Evolutionary conservation across 2,797 vertebrate species (phyloP).

Genomic region (Helarctos malayanus): DNA sequence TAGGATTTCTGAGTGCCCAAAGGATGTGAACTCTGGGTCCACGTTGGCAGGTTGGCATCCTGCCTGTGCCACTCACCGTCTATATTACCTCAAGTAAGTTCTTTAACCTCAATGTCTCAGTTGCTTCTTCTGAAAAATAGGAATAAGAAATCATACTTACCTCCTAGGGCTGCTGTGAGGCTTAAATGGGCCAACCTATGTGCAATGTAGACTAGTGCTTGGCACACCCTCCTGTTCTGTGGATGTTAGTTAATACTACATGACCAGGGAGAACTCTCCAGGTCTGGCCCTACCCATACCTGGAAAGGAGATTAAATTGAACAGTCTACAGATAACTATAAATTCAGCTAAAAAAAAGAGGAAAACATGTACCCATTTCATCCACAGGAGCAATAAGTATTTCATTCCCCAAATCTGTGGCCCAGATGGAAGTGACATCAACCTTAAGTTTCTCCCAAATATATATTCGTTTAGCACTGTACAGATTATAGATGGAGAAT

Average conservation of each 20-base stretch:
- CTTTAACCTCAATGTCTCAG: not conserved
- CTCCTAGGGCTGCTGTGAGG: not conserved
- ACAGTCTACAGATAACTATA: not conserved
- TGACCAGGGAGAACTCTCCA: not conserved
- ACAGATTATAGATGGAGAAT: slow-evolving; percentile 89
- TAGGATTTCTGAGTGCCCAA: not conserved
- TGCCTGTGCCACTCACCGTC: not conserved
- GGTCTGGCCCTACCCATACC: not conserved
- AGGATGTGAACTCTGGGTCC: not conserved
- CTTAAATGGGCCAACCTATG: not conserved
- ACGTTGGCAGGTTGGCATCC: not conserved
- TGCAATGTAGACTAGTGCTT: not conserved
- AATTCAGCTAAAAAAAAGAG: not conserved
- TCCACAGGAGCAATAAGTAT: slow-evolving; percentile 91
- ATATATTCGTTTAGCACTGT: slow-evolving; percentile 78
- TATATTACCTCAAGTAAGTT: not conserved
- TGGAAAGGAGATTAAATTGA: not conserved
- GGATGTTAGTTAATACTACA: not conserved
- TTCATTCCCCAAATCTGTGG: slow-evolving; percentile 84
- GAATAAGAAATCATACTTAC: not conserved
- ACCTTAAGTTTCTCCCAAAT: slow-evolving; percentile 89
- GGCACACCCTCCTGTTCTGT: not conserved
- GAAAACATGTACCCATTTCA: slow-evolving; percentile 92
- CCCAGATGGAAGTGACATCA: slow-evolving; percentile 91
- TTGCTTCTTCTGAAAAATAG: not conserved